Evolutionary conservation across 2,888 invertebrate genomes (phyloP).

Genomic region (Dendrolimus houi): DNA sequence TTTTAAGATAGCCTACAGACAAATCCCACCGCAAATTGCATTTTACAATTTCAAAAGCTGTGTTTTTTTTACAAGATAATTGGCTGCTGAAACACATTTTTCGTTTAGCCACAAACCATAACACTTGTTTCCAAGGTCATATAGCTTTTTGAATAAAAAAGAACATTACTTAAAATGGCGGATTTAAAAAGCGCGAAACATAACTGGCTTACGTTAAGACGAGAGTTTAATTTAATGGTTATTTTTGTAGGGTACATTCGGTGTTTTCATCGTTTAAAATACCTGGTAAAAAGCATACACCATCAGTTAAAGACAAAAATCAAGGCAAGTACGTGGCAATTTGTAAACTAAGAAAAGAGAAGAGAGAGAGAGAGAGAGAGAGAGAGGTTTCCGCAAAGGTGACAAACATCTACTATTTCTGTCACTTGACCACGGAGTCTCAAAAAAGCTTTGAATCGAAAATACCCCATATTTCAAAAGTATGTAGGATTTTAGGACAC

Average conservation of each 20-base stretch:
- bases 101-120: conserved; percentile 6
- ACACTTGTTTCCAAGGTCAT: conserved; percentile 12
- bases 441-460: too few species aligned
- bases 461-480: too few species aligned
- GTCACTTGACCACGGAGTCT: too few species aligned
- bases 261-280: too few species aligned
- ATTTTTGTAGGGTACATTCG: neutral
- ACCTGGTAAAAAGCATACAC: too few species aligned
- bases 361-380: too few species aligned
- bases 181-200: neutral
- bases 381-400: too few species aligned
- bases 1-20: conserved; percentile 11
- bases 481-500: too few species aligned
- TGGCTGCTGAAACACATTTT: neutral
- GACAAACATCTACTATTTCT: too few species aligned
- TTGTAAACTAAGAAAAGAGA: too few species aligned
- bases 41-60: neutral
- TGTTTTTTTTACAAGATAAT: neutral
- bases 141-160: neutral
- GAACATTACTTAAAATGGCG: neutral
- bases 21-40: neutral
- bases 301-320: too few species aligned
- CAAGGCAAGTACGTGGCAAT: too few species aligned
- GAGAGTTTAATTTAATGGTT: neutral
- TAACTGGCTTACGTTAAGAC: neutral